Evolutionary conservation across 37 sponge, comb jelly and placozoan genomes (phyloP).

Genomic region (Aplysina aerophoba): DNA sequence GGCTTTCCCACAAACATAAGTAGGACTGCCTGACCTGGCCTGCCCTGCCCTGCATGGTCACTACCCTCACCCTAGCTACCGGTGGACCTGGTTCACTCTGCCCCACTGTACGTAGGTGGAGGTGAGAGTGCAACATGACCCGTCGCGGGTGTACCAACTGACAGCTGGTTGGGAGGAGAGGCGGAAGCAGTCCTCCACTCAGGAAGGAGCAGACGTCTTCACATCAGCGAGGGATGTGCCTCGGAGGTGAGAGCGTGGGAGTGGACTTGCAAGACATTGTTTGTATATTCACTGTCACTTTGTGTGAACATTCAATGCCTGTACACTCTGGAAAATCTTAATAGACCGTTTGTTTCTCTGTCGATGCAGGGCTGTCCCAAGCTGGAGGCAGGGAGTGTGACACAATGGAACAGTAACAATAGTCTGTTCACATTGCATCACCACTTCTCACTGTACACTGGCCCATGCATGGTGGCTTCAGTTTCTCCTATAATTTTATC

Average conservation of each 20-base stretch:
- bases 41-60: no score
- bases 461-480: no score
- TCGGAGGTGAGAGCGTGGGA: slow-evolving; percentile 26
- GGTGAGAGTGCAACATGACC: slow-evolving; percentile 69
- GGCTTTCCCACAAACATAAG: no score
- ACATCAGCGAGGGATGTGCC: slow-evolving; percentile 51
- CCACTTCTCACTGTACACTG: no score
- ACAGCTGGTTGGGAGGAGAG: slow-evolving; percentile 81
- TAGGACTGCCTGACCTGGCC: no score
- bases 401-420: neutral
- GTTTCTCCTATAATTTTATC: no score
- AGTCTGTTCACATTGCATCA: no score
- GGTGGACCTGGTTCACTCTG: neutral
- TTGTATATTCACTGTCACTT: neutral
- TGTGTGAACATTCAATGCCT: neutral
- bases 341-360: no score
- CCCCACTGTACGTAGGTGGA: slow-evolving; percentile 42
- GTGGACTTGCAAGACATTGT: neutral
- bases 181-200: slow-evolving; percentile 37
- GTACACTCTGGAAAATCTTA: neutral
- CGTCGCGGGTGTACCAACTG: slow-evolving; percentile 58
- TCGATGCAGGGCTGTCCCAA: slow-evolving; percentile 64
- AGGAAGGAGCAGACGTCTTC: neutral
- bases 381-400: slow-evolving; percentile 76
- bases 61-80: no score